phyloP scores from a whole-genome alignment of 1,140 invertebrate species.

The Maconellicoccus hirsutus region DNA sequence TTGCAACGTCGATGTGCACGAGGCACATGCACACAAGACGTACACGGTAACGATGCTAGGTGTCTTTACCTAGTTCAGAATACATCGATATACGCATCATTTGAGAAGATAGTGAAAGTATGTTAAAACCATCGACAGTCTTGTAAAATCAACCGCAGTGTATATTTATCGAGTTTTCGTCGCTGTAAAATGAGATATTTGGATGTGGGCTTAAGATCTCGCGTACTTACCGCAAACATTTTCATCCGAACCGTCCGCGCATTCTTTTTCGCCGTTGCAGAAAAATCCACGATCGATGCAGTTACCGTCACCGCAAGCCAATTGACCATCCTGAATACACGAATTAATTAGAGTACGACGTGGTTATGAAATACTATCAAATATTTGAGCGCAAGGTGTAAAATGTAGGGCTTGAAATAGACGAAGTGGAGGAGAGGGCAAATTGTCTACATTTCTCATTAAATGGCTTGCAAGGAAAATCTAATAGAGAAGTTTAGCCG shows the following conservation, averaged over 20 bases:
- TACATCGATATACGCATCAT: background rate
- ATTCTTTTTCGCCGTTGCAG: constrained; percentile 88
- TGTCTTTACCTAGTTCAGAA: background rate
- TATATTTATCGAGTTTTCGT: background rate
- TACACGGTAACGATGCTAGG: background rate
- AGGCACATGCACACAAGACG: too few species aligned
- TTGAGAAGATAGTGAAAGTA: background rate
- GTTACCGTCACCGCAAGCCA: constrained; percentile 74
- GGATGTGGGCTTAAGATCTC: too few species aligned
- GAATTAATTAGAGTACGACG: too few species aligned
- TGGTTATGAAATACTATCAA: too few species aligned
- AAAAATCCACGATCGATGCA: constrained; percentile 83
- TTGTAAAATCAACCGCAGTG: background rate
- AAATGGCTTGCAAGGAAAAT: too few species aligned
- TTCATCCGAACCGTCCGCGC: constrained; percentile 77
- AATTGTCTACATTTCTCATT: too few species aligned
- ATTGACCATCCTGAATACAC: constrained; percentile 50
- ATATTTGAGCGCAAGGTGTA: too few species aligned
- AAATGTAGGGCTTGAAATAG: too few species aligned
- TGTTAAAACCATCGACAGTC: background rate
- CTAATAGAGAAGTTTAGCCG: too few species aligned
- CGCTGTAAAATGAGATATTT: too few species aligned
- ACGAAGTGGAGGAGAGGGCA: too few species aligned
- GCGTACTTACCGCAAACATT: constrained; percentile 78
- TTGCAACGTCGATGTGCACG: background rate